These are phyloP conservation scores for Drosophila gunungcola DNA, from an alignment of 1,140 invertebrate species.

Conservation along the genomic window DNA sequence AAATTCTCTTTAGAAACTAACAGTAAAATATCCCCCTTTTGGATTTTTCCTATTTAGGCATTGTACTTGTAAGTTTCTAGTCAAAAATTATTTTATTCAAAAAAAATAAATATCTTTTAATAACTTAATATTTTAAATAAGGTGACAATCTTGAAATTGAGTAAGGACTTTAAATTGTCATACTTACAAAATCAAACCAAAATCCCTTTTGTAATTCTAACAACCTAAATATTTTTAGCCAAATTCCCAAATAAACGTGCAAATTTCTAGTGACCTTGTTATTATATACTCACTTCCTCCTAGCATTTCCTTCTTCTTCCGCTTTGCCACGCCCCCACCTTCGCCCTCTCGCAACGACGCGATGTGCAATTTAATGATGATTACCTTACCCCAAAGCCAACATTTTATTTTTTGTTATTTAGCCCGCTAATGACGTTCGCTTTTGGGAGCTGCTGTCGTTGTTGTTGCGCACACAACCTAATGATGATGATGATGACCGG, in stretches of 20 bases:
- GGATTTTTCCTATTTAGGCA: too few relatives aligned
- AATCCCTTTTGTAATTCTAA: too few relatives aligned
- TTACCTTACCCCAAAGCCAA: slow-evolving; percentile 74
- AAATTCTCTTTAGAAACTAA: too few relatives aligned
- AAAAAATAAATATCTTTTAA: too few relatives aligned
- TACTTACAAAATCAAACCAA: too few relatives aligned
- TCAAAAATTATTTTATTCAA: too few relatives aligned
- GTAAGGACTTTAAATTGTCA: too few relatives aligned
- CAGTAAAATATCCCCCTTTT: too few relatives aligned
- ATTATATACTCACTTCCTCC: not conserved
- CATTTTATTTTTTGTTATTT: slow-evolving; percentile 84
- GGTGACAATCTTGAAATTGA: too few relatives aligned
- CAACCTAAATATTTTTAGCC: not conserved
- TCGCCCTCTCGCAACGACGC: slow-evolving; percentile 17
- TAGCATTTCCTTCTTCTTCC: slow-evolving; percentile 4
- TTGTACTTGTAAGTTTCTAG: too few relatives aligned
- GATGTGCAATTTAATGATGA: slow-evolving; percentile 79
- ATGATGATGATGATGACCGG: slow-evolving; percentile 84
- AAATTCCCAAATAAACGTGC: slow-evolving; percentile 12
- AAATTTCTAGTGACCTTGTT: slow-evolving; percentile 48
- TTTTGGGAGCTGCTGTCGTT: slow-evolving; percentile 49
- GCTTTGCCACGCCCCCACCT: not conserved
- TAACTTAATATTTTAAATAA: too few relatives aligned
- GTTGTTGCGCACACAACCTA: slow-evolving; percentile 60
- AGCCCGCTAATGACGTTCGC: slow-evolving; percentile 81